These are phyloP conservation scores for Griposia aprilina DNA, from an alignment of 2,888 invertebrate genomes.

Conservation along the genomic window DNA sequence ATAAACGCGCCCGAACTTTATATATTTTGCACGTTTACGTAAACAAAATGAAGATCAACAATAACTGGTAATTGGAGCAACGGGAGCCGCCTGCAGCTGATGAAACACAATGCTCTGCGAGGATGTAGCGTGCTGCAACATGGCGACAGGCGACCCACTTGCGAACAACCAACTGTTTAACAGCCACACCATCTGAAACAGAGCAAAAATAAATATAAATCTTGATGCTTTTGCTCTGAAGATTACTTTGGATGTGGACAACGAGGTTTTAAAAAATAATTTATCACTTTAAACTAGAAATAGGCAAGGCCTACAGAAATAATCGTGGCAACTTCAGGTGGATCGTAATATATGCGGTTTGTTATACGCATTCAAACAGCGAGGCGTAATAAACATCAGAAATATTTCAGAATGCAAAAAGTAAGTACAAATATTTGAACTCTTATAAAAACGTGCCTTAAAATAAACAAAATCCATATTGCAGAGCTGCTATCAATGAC, in stretches of 20 bases:
- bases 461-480: constrained; percentile 77
- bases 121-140: constrained; percentile 86
- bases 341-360: neutral
- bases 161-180: constrained; percentile 74
- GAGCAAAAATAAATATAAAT: too few species aligned
- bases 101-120: constrained; percentile 84
- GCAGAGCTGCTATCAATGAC: constrained; percentile 54
- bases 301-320: neutral
- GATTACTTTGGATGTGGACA: too few species aligned
- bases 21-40: neutral
- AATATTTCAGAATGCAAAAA: neutral
- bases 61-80: constrained; percentile 70
- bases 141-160: constrained; percentile 77
- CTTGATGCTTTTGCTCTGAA: too few species aligned
- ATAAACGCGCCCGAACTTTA: neutral
- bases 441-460: constrained; percentile 69
- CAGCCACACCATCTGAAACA: constrained; percentile 73
- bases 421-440: neutral
- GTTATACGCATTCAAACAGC: neutral
- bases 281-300: neutral
- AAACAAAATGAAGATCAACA: neutral
- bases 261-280: neutral
- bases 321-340: neutral
- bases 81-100: constrained; percentile 68
- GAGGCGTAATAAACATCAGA: neutral